Evolutionary conservation across 2,888 invertebrate genomes (phyloP).

Genomic region (Kuschelorhynchus macadamiae): DNA sequence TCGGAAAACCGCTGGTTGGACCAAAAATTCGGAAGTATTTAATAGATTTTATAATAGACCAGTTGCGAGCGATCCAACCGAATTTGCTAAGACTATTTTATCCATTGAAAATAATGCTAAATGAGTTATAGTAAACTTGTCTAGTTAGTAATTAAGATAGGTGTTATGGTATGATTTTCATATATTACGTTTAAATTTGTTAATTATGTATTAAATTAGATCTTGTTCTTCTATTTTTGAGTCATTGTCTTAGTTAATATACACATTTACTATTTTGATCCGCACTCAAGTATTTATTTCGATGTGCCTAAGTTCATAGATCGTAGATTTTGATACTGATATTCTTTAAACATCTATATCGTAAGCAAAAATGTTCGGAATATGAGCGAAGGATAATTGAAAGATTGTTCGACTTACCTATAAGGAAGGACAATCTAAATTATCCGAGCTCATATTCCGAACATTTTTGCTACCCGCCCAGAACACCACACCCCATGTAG

Average conservation of each 20-base stretch:
- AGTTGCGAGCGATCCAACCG: not conserved
- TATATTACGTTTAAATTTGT: too few relatives aligned
- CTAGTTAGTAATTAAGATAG: too few relatives aligned
- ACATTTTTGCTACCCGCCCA: not conserved
- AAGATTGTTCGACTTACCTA: not conserved
- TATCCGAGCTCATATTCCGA: too few relatives aligned
- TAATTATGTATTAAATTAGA: too few relatives aligned
- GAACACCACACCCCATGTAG: not conserved
- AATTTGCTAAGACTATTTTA: too few relatives aligned
- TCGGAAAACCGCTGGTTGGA: conserved; percentile 27
- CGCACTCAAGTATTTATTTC: not conserved
- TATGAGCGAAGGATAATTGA: too few relatives aligned
- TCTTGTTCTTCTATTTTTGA: too few relatives aligned
- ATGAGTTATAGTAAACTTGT: too few relatives aligned
- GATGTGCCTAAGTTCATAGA: conserved; percentile 1
- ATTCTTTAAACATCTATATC: conserved; percentile 1
- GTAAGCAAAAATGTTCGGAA: conserved; percentile 3
- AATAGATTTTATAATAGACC: conserved; percentile 30
- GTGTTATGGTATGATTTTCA: too few relatives aligned
- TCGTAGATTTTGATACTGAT: not conserved
- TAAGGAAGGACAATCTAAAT: not conserved
- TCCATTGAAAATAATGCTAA: too few relatives aligned
- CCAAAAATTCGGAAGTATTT: conserved; percentile 19
- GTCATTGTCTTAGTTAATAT: too few relatives aligned
- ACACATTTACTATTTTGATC: not conserved